Evolutionary conservation across 2,113 vertebrate species (phyloP), one percentile per base, ranked within the genome.

Genomic region (Eurypyga helias): DNA sequence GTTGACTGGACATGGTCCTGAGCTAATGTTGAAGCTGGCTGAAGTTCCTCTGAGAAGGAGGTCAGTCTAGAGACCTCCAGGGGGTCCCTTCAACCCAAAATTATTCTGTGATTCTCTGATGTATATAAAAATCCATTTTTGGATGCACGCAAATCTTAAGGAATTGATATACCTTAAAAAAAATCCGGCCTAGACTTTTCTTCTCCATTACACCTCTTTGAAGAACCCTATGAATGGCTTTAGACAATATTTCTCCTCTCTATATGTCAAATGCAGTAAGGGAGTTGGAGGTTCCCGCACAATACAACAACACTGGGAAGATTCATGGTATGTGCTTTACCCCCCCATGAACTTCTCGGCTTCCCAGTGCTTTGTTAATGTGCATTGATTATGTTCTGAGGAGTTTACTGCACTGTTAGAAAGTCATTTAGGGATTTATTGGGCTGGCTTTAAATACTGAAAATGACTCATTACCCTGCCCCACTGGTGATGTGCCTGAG

Each of bases 381-480:
- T 61, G 51, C 95, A 97, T 96, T 93, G 97, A 97, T 97, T 97
- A 57, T 94, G 78, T 97, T 96, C 81, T 58, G 79, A 76, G 77
- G 75, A 95, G 79, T 96, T 97, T 94, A 95, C 86, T 96, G 96
- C 54, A 11, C 65, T 0, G 29, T 93, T 96, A 93, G 84, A 88
- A 96, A 97, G 91, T 95, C 72, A 73, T 78, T 87, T 46, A 76
- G 80, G 91, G 93, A 96, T 97, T 97, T 97, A 95, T 93, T 69
- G 61, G 87, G 79, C 84, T 89, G 83, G 29, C 66, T 95, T 94
- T 82, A 90, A 95, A 91, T 75, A 61, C 87, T 69, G 65, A 31
- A 29, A 89, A n/a, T 62, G 89, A 95, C 73, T 82, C 91, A 76
- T 67, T 83, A 12, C n/a, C 61, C 80, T 79, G 64, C 67, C 67